phyloP scores from a whole-genome alignment of 2,113 vertebrate genomes.

The Apodemus speciosus region DNA sequence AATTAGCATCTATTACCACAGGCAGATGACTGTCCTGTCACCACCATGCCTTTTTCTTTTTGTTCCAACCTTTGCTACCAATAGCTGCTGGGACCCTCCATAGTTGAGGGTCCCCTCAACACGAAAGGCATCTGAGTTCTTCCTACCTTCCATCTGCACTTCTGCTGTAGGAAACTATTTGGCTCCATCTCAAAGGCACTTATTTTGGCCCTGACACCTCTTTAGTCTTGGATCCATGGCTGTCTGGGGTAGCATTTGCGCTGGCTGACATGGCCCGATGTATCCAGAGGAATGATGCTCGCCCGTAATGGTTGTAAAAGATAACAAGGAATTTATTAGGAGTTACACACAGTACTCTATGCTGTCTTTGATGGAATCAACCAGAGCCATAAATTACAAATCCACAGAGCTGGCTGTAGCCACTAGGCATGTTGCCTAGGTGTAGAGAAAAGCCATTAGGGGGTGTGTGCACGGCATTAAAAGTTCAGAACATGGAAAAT shows the following conservation, averaged over 20 bases:
- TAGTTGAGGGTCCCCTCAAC: not conserved
- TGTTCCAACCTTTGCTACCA: constrained; percentile 44
- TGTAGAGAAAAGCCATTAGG: not conserved
- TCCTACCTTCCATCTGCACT: not conserved
- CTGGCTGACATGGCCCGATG: not conserved
- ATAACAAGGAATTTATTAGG: constrained; percentile 69
- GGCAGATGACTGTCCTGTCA: constrained; percentile 62
- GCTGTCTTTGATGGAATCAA: constrained; percentile 59
- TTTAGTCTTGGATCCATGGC: constrained; percentile 11
- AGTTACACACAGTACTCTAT: constrained; percentile 29
- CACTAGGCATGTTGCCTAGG: constrained; percentile 5
- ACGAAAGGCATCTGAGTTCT: constrained; percentile 25
- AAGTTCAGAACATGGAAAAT: not conserved
- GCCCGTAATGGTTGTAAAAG: constrained; percentile 57
- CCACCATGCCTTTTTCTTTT: constrained; percentile 41
- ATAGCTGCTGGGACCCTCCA: not conserved
- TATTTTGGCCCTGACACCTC: constrained; percentile 47
- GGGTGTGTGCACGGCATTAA: not conserved
- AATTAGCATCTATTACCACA: constrained; percentile 60
- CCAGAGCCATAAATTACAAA: constrained; percentile 60
- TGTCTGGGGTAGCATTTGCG: constrained; percentile 55
- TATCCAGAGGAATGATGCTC: constrained; percentile 41
- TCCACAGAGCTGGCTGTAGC: not conserved
- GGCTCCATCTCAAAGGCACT: constrained; percentile 56
- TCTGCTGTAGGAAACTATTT: not conserved